Evolutionary conservation across 2,888 invertebrate species (phyloP), one percentile per base, ranked within the genome.

Genomic region (Cheilosia urbana): DNA sequence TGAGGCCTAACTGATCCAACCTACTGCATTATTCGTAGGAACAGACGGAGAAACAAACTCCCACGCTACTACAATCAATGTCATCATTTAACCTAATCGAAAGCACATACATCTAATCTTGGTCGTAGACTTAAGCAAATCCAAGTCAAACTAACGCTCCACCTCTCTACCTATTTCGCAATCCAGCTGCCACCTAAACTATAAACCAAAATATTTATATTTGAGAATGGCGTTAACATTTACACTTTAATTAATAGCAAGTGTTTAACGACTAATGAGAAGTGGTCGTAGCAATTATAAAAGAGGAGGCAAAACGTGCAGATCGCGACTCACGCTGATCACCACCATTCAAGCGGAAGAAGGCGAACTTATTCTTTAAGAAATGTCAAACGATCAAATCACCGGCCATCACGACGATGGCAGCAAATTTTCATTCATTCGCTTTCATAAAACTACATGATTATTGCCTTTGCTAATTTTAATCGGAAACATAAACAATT

Each of bases 151-250:
- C 17, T 2, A 6, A 6, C 27, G n/a, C 27, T 4, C 19, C 13
- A 42, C 60, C n/a, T 37, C 24, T 24, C 11, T 4, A 45, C 11
- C 17, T 2, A 17, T 17, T 63, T 17, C 4, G 17, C 62, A 63
- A 45, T 62, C 45, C 30, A 24, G 21, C 4, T 2, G 13, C n/a
- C 51, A 51, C n/a, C n/a, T 45, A 47, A 30, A 13, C 37, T 51
- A 51, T 65, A 34, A 45, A 65, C 65, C n/a, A 21, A 34, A 65
- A 65, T 21, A 49, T 65, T 65, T 53, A 37, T 17, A 53, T 40
- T 66, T 21, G 15, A n/a, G 6, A 24, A 42, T n/a, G n/a, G 42
- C 58, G 40, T 40, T 60, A 60, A 49, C 47, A 49, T 66, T 66
- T 40, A 66, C n/a, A 21, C 7, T 24, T 47, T 45, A 49, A 51